Percentiles rank a stretch among this genome's conserved stretches.
These are phyloP conservation scores for Anarhynchus alexandrinus DNA, from an alignment of 2,113 vertebrate genomes.

Conservation along the genomic window DNA sequence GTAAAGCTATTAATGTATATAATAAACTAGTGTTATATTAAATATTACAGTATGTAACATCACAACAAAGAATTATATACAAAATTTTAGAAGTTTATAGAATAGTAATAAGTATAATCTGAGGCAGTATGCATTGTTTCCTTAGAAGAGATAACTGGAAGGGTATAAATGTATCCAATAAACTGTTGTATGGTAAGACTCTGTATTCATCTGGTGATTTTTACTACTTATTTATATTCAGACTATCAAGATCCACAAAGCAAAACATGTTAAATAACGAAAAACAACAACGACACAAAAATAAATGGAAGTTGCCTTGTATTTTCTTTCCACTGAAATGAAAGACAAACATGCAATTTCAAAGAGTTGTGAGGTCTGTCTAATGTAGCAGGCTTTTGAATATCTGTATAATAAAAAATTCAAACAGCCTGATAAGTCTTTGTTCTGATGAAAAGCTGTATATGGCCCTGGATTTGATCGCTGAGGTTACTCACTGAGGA, in stretches of 20 bases:
- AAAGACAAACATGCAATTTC: background rate
- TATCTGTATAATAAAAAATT: background rate
- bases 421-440: background rate
- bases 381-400: background rate
- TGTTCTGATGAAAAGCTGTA: background rate
- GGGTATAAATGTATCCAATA: background rate
- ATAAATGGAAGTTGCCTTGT: background rate
- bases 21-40: background rate
- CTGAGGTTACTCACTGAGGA: background rate
- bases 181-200: background rate
- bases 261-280: background rate
- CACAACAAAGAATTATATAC: background rate
- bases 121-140: background rate
- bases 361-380: background rate
- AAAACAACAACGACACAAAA: background rate
- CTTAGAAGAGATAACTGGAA: background rate
- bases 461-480: background rate
- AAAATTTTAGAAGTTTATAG: slow-evolving; percentile 4
- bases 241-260: background rate
- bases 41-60: background rate
- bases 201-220: background rate
- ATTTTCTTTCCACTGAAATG: background rate
- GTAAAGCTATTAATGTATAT: slow-evolving; percentile 16
- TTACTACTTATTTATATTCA: background rate
- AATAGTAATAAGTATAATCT: background rate